Percentiles rank a stretch among this genome's conserved stretches.
phyloP scores from a whole-genome alignment of 2,113 vertebrate species.

The Microcebus tavaratra region DNA sequence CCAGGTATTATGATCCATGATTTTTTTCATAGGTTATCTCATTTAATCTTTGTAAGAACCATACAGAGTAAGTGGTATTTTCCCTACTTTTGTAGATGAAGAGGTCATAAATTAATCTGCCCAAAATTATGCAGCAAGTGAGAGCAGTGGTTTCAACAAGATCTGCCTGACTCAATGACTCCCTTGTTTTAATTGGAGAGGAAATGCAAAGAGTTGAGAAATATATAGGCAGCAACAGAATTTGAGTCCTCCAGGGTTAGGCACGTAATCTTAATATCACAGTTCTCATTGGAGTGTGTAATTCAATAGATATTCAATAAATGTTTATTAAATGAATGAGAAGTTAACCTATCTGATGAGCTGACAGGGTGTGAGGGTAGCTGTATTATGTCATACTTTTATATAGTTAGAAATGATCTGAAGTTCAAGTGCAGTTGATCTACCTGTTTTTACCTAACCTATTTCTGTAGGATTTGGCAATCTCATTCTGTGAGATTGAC shows the following conservation, averaged over 20 bases:
- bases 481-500: too few relatives aligned
- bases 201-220: slow-evolving; percentile 9
- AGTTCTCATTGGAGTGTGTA: background rate
- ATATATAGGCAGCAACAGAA: background rate
- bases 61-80: background rate
- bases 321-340: slow-evolving; percentile 2
- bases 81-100: background rate
- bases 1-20: background rate
- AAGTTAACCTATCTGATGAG: background rate
- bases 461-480: background rate
- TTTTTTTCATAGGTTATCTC: background rate
- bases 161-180: background rate
- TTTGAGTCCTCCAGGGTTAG: background rate
- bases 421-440: background rate
- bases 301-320: background rate
- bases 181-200: background rate
- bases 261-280: background rate
- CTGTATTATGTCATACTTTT: background rate
- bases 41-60: background rate
- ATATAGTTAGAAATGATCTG: background rate
- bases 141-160: background rate
- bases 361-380: background rate
- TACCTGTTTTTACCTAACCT: background rate
- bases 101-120: background rate
- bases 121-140: background rate